These are phyloP conservation scores for Lepidocyrtinus sp. DNA, from an alignment of 2,888 invertebrate genomes.

Conservation along the genomic window DNA sequence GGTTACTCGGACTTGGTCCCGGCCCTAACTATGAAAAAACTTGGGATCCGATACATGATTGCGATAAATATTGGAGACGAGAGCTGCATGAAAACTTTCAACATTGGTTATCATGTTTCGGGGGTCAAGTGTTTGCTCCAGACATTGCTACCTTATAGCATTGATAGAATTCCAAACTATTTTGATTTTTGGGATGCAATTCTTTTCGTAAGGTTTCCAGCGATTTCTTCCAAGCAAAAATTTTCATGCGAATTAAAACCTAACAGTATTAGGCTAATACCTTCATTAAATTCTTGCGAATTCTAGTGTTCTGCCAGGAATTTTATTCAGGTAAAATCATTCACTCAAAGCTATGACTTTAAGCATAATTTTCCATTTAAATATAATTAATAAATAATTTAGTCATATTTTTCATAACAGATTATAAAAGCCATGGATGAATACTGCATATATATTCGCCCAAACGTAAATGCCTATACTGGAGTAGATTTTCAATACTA, in stretches of 20 bases:
- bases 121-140: conserved; percentile 49
- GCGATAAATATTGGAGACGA: conserved; percentile 59
- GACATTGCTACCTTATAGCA: conserved; percentile 35
- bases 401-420: background rate
- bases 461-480: conserved; percentile 52
- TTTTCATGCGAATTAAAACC: background rate
- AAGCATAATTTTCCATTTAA: too few species aligned
- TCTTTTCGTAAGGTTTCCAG: conserved; percentile 21
- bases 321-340: conserved; percentile 36
- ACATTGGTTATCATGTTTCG: conserved; percentile 54
- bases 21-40: conserved; percentile 44
- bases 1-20: conserved; percentile 67
- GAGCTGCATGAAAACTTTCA: conserved; percentile 38
- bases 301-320: conserved; percentile 49
- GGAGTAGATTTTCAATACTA: conserved; percentile 48
- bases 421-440: conserved; percentile 56
- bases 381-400: too few species aligned
- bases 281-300: too few species aligned
- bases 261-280: too few species aligned
- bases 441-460: conserved; percentile 56
- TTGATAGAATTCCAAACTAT: conserved; percentile 32
- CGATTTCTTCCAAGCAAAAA: background rate
- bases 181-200: conserved; percentile 55
- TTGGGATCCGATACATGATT: conserved; percentile 48
- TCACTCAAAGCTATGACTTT: background rate